Percentiles rank a stretch among this genome's conserved stretches.
These are phyloP conservation scores for Machaerirhynchus nigripectus DNA, from an alignment of 2,113 vertebrate genomes.

Conservation along the genomic window DNA sequence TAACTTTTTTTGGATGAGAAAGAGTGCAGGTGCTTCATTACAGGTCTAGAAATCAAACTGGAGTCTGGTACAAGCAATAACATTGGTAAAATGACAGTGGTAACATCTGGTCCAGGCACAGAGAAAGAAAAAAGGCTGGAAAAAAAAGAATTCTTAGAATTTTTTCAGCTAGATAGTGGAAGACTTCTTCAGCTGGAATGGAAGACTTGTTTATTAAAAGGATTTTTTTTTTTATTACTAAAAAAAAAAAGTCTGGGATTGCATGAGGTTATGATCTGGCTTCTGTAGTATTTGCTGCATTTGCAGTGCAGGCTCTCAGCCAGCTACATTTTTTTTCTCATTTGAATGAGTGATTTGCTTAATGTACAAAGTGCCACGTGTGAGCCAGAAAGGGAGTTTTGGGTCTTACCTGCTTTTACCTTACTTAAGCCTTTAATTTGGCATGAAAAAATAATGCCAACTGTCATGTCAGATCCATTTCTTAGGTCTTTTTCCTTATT, in stretches of 20 bases:
- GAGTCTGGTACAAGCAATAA: neutral
- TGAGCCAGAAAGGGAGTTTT: neutral
- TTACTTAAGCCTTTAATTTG: neutral
- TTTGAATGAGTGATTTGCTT: neutral
- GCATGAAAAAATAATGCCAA: neutral
- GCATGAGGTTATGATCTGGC: neutral
- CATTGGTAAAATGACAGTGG: neutral
- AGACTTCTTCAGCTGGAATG: neutral
- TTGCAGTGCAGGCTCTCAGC: neutral
- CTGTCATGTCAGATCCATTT: neutral
- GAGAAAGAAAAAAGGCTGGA: neutral
- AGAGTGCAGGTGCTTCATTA: neutral
- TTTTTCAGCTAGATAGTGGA: neutral
- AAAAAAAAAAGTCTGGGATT: neutral
- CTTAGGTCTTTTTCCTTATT: neutral
- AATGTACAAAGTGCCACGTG: neutral
- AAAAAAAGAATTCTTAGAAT: neutral
- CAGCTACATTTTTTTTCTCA: neutral
- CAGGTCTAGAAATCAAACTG: neutral
- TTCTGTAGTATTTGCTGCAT: neutral
- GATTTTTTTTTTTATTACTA: neutral
- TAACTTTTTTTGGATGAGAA: neutral
- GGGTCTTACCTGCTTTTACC: neutral
- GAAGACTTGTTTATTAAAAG: neutral
- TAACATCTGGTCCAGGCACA: neutral